These are phyloP conservation scores for Malurus elegans DNA, from an alignment of 2,113 vertebrate species.

Conservation along the genomic window DNA sequence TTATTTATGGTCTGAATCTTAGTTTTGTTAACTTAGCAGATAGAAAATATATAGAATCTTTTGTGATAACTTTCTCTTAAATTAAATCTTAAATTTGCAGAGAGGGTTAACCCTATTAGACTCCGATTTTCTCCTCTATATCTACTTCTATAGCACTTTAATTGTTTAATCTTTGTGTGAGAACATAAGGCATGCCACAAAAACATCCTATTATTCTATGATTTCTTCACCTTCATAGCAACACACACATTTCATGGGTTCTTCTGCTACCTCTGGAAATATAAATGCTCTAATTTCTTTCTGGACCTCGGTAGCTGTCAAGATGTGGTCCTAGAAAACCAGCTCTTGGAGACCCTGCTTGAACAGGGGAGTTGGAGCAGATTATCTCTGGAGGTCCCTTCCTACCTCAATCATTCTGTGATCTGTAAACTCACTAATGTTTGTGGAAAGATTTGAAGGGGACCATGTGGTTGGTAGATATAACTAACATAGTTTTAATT, in stretches of 20 bases:
- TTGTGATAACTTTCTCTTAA: not conserved
- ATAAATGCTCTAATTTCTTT: not conserved
- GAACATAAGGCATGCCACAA: not conserved
- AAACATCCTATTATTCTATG: not conserved
- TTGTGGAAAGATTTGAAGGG: not conserved
- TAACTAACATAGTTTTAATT: not conserved
- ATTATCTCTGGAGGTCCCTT: not conserved
- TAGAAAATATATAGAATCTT: not conserved
- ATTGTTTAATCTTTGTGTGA: not conserved
- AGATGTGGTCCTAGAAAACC: fast-evolving
- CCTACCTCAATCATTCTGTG: not conserved
- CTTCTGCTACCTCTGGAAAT: not conserved
- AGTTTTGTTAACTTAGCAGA: not conserved
- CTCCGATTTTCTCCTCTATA: not conserved
- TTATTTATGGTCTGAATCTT: not conserved
- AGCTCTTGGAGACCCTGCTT: fast-evolving
- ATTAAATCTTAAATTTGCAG: not conserved
- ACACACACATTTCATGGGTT: not conserved
- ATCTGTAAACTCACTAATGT: not conserved
- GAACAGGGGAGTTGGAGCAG: not conserved
- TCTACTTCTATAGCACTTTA: not conserved
- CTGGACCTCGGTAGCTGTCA: not conserved
- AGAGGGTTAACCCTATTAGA: not conserved
- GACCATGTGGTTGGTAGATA: not conserved
- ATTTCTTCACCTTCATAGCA: not conserved